A percentile compares a stretch with the other conserved stretches of the same genome.
Conservation (phyloP, 2,797 vertebrate species). For the Babyrousa celebensis region DNA sequence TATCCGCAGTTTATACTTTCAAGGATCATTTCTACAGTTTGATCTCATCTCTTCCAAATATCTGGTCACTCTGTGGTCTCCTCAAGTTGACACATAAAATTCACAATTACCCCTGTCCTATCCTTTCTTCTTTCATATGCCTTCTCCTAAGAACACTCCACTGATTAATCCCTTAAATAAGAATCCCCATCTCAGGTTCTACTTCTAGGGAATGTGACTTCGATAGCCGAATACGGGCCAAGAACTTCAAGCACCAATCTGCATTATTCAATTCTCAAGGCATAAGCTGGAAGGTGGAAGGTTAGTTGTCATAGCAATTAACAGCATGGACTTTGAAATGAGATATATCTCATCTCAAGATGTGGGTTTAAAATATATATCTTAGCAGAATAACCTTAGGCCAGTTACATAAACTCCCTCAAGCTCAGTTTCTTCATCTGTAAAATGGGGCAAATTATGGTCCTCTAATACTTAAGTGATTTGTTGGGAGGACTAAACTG, state of each 20-base stretch:
- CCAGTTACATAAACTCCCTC: neutral
- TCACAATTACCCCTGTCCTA: neutral
- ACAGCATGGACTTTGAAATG: slow-evolving; percentile 30
- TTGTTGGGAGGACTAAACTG: slow-evolving; percentile 16
- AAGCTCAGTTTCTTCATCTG: slow-evolving; percentile 14
- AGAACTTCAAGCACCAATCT: slow-evolving; percentile 40
- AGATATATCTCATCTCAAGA: neutral
- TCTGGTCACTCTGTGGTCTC: neutral
- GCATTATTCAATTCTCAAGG: slow-evolving; percentile 15
- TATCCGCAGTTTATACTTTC: neutral
- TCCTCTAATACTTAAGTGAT: slow-evolving; percentile 17
- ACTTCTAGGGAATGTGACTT: slow-evolving; percentile 56
- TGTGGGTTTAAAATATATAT: neutral
- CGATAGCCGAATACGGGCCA: slow-evolving; percentile 27
- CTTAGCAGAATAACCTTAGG: neutral
- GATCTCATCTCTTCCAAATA: neutral
- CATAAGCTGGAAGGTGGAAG: slow-evolving; percentile 8
- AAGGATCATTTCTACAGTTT: too few species aligned
- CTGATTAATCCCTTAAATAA: slow-evolving; percentile 10
- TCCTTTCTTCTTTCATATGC: slow-evolving; percentile 11
- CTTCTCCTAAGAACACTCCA: neutral
- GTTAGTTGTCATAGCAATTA: slow-evolving; percentile 34
- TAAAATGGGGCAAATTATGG: neutral
- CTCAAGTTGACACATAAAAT: neutral
- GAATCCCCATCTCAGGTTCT: neutral